Evolutionary conservation across 2,888 invertebrate genomes (phyloP).

Genomic region (Lysandra coridon): DNA sequence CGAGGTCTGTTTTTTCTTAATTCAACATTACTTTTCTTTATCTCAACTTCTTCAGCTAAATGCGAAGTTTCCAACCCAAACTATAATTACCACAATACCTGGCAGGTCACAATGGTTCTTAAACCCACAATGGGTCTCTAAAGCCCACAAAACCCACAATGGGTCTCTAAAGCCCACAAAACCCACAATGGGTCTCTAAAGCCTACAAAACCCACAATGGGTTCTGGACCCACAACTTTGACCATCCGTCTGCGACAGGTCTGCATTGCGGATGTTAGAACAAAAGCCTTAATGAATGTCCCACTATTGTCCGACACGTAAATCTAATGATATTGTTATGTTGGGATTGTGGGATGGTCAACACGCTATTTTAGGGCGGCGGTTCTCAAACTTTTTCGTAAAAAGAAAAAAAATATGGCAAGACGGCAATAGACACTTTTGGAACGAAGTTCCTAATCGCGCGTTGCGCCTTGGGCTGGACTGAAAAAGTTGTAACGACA

Average conservation of each 20-base stretch:
- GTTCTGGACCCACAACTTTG: background rate
- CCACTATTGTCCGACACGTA: background rate
- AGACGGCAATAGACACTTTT: too few relatives aligned
- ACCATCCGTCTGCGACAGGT: background rate
- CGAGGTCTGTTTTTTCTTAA: too few relatives aligned
- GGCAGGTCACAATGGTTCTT: too few relatives aligned
- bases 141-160: background rate
- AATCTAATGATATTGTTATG: background rate
- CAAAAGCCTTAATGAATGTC: conserved; percentile 1
- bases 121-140: background rate
- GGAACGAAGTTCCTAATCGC: too few relatives aligned
- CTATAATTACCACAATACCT: too few relatives aligned
- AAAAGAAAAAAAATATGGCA: background rate
- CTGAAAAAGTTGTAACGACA: too few relatives aligned
- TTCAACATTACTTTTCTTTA: too few relatives aligned
- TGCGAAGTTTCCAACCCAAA: too few relatives aligned
- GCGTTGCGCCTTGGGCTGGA: too few relatives aligned
- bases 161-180: background rate
- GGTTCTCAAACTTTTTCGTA: too few relatives aligned
- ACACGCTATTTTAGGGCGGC: background rate
- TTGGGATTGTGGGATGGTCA: background rate
- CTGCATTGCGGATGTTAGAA: background rate
- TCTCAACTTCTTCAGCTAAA: too few relatives aligned
- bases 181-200: background rate
- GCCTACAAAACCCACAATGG: background rate